Evolutionary conservation across 2,113 vertebrate genomes (phyloP), one percentile per base, ranked within the genome.

Genomic region (Chaetodon auriga): DNA sequence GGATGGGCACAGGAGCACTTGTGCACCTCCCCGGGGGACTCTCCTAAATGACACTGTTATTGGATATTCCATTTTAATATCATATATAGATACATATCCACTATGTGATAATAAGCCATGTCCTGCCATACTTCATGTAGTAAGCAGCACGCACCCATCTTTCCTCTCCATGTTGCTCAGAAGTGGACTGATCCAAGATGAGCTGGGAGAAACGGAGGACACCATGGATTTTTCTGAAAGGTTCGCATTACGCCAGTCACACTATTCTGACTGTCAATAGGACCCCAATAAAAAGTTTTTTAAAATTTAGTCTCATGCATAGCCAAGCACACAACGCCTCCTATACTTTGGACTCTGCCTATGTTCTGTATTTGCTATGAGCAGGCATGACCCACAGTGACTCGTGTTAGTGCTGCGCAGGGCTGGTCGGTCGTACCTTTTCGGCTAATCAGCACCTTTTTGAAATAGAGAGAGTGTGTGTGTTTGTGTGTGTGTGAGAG

Each of bases 241-340:
- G 78, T 89, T 90, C 83, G 89, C 80, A 85, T 88, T 84, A 85
- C 53, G 55, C 58, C 76, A 65, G 72, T 83, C 75, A 21, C 72
- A 53, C 35, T 66, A 19, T 57, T 65, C 46, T 53, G 73, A 84
- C 75, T 30, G 64, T 63, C 69, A 68, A 51, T 61, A 43, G 54
- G 75, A 86, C 53, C 70, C 51, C 2, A 64, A 92, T 90, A 90
- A 91, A 93, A 92, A 85, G 72, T 63, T 84, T 74, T 90, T 88
- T 81, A 79, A 87, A 91, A 87, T 86, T 83, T 91, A 70, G 68
- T 91, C 87, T 94, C 94, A 95, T 95, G 94, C 92, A 94, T 92
- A 95, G 92, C 93, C 85, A 92, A 94, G 93, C 94, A 92, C 85
- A 80, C 82, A 87, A 93, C 82, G 82, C 80, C 90, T 87, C 71